Evolutionary conservation across 2,797 vertebrate species (phyloP), one percentile per base, ranked within the genome.

Genomic region (Limosa lapponica): DNA sequence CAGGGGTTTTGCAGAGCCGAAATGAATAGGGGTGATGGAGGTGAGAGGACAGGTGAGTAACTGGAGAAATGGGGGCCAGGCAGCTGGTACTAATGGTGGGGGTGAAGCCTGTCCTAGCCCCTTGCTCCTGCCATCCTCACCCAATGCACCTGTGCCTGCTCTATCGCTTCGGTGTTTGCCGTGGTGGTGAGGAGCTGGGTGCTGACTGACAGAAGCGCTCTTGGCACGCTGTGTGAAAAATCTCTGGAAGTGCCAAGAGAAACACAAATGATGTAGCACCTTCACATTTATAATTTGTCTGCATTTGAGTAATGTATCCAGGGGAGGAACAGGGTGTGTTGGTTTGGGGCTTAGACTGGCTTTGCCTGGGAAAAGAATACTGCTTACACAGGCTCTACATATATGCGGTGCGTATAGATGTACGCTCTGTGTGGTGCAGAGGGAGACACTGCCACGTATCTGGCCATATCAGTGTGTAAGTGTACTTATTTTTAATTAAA

Each of bases 281-380:
- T 59, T 61, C 93, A 25, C 48, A 66, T 95, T 91, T 83, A 62
- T 93, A 93, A 87, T 84, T 95, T 95, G 25, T 70, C 78, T 96
- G 58, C 0, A 0, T 89, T 72, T 79, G 48, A 72, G 15, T 70
- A n/a, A 22, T 59, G 39, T 46, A 55, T 81, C 58, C 51, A 44
- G 57, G 51, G 54, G 59, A 83, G 61, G 57, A 72, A 51, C n/a
- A 39, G 82, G 78, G 55, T 78, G 72, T 84, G 78, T 72, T 3
- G 0, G 30, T 73, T 30, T 94, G 75, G 36, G 59, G 67, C 66
- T 96, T 79, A 51, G 89, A 37, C 23, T 3, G 5, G 23, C 67
- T 84, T 85, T 91, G 82, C 83, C 66, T 90, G 77, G 52, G 71
- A 79, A 93, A 93, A 87, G 65, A 34, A 58, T 43, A 79, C 51